phyloP scores from a whole-genome alignment of 1,140 invertebrate genomes.

The Aphis craccivora region DNA sequence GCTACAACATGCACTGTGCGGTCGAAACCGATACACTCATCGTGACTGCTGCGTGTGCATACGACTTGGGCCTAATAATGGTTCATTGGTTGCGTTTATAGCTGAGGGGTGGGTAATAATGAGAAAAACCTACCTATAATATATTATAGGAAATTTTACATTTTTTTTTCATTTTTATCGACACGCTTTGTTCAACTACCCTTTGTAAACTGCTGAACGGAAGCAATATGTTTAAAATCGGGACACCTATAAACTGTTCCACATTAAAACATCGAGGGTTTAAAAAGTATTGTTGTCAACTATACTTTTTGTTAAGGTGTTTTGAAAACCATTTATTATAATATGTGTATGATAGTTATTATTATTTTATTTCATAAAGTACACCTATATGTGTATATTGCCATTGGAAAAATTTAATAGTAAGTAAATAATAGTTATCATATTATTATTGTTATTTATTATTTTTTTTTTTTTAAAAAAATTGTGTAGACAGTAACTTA shows the following conservation, averaged over 20 bases:
- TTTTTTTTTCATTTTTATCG: conserved; percentile 47
- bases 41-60: background rate
- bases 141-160: conserved; percentile 16
- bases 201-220: conserved; percentile 38
- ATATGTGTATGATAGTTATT: background rate
- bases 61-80: conserved; percentile 33
- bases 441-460: background rate
- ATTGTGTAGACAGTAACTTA: background rate
- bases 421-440: background rate
- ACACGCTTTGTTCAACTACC: conserved; percentile 41
- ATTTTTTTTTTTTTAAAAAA: too few relatives aligned
- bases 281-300: conserved; percentile 27
- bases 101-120: background rate
- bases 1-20: conserved; percentile 19
- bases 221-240: conserved; percentile 38
- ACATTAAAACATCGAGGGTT: conserved; percentile 48
- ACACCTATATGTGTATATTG: background rate
- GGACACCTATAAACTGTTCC: conserved; percentile 40
- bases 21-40: conserved; percentile 45
- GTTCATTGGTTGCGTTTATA: conserved; percentile 36
- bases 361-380: background rate
- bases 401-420: background rate
- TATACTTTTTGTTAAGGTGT: background rate
- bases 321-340: background rate
- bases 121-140: conserved; percentile 2